Conservation (phyloP, 2,888 invertebrate species). For the Meliscaeva auricollis region DNA sequence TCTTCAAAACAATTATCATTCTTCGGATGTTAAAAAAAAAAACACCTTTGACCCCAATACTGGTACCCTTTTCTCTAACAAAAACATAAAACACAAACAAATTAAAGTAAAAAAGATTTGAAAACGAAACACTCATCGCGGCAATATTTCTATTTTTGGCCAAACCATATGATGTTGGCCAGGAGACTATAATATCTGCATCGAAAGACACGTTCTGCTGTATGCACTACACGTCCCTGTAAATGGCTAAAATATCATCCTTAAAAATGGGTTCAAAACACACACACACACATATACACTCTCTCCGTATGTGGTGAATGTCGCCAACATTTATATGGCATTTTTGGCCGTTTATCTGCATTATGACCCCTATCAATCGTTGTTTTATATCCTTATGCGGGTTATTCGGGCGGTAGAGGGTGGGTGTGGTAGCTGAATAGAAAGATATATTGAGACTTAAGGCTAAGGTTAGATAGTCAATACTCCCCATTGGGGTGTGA, state of each 20-base stretch:
- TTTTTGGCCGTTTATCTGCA: conserved; percentile 74
- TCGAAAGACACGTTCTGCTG: conserved; percentile 52
- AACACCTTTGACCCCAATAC: neutral
- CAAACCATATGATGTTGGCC: conserved; percentile 53
- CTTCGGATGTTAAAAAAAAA: too few relatives aligned
- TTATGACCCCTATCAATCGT: conserved; percentile 76
- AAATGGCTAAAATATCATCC: conserved; percentile 69
- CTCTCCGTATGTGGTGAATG: neutral
- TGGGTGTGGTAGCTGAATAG: neutral
- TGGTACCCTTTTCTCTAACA: neutral
- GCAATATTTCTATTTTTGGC: conserved; percentile 25
- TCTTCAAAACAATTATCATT: too few relatives aligned
- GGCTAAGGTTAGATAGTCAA: neutral
- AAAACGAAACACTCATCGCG: conserved; percentile 27
- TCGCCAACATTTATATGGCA: conserved; percentile 22
- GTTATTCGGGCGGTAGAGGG: too few relatives aligned
- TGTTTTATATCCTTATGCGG: conserved; percentile 55
- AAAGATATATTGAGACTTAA: conserved; percentile 7
- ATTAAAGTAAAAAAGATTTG: neutral
- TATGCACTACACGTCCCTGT: conserved; percentile 66
- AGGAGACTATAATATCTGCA: conserved; percentile 20
- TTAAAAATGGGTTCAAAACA: neutral
- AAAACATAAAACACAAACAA: neutral
- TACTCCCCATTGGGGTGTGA: neutral
- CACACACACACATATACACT: neutral